Base-by-base conservation (phyloP, 2,888 invertebrate genomes). In the Epinotia brunnichana region DNA sequence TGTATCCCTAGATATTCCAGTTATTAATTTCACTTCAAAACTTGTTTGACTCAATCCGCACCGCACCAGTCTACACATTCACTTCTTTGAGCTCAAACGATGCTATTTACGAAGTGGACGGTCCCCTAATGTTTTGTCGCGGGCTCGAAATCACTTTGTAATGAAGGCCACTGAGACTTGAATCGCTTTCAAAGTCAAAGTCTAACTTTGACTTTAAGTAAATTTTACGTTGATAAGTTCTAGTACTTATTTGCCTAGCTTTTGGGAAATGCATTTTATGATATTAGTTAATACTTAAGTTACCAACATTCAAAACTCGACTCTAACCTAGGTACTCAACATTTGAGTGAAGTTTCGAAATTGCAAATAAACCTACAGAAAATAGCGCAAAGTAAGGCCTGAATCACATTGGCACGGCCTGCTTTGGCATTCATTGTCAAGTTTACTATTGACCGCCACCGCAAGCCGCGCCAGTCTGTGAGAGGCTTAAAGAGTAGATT, bases 81-180 rank as follows among this genome's bases (percentile, higher is more conserved):
- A 76, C 56, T 60, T 75, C 78, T 78, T 75, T 76, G 77, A 10
- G 63, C 35, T 48, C 35, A 69, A 76, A 75, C 62, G 76, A 75
- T 44, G 76, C 76, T 73, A 79, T 79, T 78, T 78, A 74, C 75
- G 66, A 57, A 64, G 74, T 74, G 66, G 70, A 29, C 74, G 74
- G 73, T 72, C 60, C 74, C 74, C 76, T 77, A 77, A 78, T 78
- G 76, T 73, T 68, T 67, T 75, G 76, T 76, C 77, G 75, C 74
- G 78, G 76, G 75, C 76, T 70, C 68, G 70, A 76, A 78, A 79
- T 80, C 76, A 77, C 77, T 78, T 74, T 76, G 77, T 79, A 78
- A 79, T 77, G 79, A 79, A 76, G 59, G 62, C 71, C 64, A 24
- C 41, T 63, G 62, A 63, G 57, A 57, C 59, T 59, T 59, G 59